phyloP scores from a whole-genome alignment of 2,888 invertebrate genomes.

The Germaria angustata region DNA sequence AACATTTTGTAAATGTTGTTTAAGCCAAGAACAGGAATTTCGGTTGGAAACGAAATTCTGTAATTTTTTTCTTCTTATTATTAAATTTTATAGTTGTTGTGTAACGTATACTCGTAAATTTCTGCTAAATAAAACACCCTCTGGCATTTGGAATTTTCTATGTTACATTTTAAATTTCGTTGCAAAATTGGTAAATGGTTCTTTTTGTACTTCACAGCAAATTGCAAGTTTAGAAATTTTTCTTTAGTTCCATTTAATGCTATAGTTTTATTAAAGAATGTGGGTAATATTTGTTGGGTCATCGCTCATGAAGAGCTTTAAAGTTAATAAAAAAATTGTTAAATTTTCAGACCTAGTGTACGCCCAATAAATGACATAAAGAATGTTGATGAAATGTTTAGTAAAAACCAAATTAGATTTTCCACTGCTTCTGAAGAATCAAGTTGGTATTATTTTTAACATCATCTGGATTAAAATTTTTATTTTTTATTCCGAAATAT shows the following conservation, averaged over 20 bases:
- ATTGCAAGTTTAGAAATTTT: slow-evolving; percentile 5
- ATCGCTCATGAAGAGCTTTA: too few species aligned
- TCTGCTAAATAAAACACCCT: slow-evolving; percentile 46
- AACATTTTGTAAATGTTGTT: slow-evolving; percentile 42
- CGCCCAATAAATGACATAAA: too few species aligned
- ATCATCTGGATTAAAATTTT: too few species aligned
- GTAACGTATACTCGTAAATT: neutral
- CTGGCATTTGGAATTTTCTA: slow-evolving; percentile 49
- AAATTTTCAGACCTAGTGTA: too few species aligned
- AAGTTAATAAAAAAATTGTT: too few species aligned
- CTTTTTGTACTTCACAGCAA: neutral
- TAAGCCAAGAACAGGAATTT: slow-evolving; percentile 55
- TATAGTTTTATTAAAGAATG: neutral
- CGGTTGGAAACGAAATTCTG: slow-evolving; percentile 41
- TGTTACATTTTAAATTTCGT: slow-evolving; percentile 53
- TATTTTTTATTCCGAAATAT: too few species aligned
- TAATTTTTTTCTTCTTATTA: neutral
- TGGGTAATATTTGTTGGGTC: neutral
- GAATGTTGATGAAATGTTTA: too few species aligned
- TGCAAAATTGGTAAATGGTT: slow-evolving; percentile 36
- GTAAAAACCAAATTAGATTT: too few species aligned
- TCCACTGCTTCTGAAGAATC: too few species aligned
- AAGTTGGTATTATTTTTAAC: too few species aligned
- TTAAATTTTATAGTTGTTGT: neutral
- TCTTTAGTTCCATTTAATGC: neutral